Evolutionary conservation across 2,888 invertebrate species (phyloP).

Genomic region (Andrena haemorrhoa): DNA sequence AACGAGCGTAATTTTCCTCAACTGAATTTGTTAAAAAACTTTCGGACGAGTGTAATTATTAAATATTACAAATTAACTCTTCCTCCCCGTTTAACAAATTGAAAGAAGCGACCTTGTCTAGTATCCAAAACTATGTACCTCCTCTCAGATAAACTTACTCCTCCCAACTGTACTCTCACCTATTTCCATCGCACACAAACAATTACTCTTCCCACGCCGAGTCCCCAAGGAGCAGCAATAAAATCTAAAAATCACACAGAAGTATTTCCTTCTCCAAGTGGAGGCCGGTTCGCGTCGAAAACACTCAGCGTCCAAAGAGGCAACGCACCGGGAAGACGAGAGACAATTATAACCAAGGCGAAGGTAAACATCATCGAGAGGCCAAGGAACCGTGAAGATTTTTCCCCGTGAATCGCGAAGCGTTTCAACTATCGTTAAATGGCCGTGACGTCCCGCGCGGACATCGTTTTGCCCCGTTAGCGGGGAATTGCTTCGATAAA

Average conservation of each 20-base stretch:
- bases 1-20: too few relatives aligned
- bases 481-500: constrained; percentile 71
- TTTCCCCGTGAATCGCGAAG: constrained; percentile 29
- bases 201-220: neutral
- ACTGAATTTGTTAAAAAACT: too few relatives aligned
- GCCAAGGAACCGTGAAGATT: constrained; percentile 29
- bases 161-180: too few relatives aligned
- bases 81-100: too few relatives aligned
- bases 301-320: neutral
- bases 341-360: constrained; percentile 53
- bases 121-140: too few relatives aligned
- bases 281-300: neutral
- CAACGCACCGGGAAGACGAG: constrained; percentile 14
- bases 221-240: neutral
- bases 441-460: constrained; percentile 18
- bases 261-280: neutral
- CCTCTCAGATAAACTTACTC: too few relatives aligned
- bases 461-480: constrained; percentile 51
- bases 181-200: too few relatives aligned
- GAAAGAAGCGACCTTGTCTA: too few relatives aligned
- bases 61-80: too few relatives aligned
- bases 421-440: constrained; percentile 30
- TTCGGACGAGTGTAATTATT: too few relatives aligned
- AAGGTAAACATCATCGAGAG: constrained; percentile 56
- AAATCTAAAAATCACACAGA: neutral